Evolutionary conservation across 2,888 invertebrate genomes (phyloP).

Genomic region (Gryllus longicercus): DNA sequence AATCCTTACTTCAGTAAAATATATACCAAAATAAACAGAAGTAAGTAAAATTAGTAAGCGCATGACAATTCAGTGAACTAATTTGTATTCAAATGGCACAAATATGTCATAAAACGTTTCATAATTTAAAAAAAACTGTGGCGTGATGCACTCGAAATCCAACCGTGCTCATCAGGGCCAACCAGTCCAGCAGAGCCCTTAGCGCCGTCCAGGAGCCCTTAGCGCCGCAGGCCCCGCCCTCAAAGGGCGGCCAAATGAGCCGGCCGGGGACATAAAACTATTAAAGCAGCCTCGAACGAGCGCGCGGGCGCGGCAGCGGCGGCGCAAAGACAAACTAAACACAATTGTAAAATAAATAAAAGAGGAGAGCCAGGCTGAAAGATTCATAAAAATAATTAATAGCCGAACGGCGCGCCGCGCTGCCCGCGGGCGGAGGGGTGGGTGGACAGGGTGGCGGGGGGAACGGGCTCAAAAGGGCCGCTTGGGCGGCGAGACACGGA

Average conservation of each 20-base stretch:
- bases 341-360: conserved; percentile 17
- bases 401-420: not conserved
- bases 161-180: too few species aligned
- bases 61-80: too few species aligned
- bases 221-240: not conserved
- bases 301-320: not conserved
- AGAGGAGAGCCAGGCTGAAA: not conserved
- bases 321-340: conserved; percentile 8
- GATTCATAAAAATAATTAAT: conserved; percentile 17
- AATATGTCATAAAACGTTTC: too few species aligned
- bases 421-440: not conserved
- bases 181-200: not conserved
- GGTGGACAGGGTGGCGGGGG: not conserved
- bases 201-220: not conserved
- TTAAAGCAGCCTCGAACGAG: not conserved
- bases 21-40: too few species aligned
- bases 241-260: not conserved
- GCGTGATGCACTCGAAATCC: too few species aligned
- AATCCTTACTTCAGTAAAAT: too few species aligned
- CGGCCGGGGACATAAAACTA: not conserved
- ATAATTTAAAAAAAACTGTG: too few species aligned
- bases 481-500: not conserved
- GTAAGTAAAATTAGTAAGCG: too few species aligned
- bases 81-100: too few species aligned
- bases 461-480: not conserved